Conservation (phyloP, 2,888 invertebrate species). For the Dascillus cervinus region DNA sequence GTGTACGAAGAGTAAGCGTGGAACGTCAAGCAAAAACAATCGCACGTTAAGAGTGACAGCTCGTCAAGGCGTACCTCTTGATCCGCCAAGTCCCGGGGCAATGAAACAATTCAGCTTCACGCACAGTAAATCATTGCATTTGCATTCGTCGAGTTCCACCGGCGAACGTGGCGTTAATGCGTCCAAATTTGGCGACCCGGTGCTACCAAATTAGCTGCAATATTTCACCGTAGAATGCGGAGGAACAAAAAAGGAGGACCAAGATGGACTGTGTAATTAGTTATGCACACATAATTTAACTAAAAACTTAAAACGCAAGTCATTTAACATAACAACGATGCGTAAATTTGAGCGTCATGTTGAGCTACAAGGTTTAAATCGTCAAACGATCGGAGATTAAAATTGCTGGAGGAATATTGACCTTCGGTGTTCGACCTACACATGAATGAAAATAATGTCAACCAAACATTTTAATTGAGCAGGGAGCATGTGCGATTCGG, state of each 20-base stretch:
- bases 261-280: conserved; percentile 21
- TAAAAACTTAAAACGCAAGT: conserved; percentile 21
- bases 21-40: conserved; percentile 28
- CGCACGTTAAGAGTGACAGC: conserved; percentile 27
- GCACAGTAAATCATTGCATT: conserved; percentile 17
- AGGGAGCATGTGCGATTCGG: conserved; percentile 18
- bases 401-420: conserved; percentile 10
- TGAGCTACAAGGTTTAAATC: too few species aligned
- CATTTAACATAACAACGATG: conserved; percentile 23
- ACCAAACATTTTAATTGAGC: conserved; percentile 27
- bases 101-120: conserved; percentile 27
- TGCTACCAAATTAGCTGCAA: conserved; percentile 9
- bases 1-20: conserved; percentile 22
- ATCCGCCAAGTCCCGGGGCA: conserved; percentile 25
- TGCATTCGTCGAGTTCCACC: too few species aligned
- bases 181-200: too few species aligned
- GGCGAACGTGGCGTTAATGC: too few species aligned
- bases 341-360: conserved; percentile 18
- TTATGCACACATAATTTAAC: conserved; percentile 27
- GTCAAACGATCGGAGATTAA: conserved; percentile 5
- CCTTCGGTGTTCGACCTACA: conserved; percentile 14
- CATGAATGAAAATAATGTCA: conserved; percentile 19
- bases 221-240: conserved; percentile 6
- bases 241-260: conserved; percentile 8
- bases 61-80: conserved; percentile 22